Conservation (phyloP, 2,888 invertebrate species). For the Scotopteryx bipunctaria region DNA sequence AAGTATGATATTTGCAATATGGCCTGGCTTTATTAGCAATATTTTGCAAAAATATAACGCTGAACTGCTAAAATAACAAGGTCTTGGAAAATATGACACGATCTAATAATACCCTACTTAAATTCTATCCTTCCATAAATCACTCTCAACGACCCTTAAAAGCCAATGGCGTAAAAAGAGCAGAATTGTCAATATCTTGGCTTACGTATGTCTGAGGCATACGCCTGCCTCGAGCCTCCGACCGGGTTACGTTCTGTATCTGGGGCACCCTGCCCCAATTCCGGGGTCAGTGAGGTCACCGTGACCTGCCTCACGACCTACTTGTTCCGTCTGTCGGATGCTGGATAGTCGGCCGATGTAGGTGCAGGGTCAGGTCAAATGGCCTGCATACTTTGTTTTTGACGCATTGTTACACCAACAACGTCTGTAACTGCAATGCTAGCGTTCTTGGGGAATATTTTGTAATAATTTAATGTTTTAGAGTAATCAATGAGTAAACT, state of each 20-base stretch:
- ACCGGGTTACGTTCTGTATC: constrained; percentile 44
- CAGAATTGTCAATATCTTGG: constrained; percentile 16
- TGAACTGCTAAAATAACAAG: too few species aligned
- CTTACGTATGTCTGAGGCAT: constrained; percentile 24
- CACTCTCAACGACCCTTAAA: background rate
- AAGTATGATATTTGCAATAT: too few species aligned
- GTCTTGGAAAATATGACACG: too few species aligned
- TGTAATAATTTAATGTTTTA: too few species aligned
- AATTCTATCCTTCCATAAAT: constrained; percentile 4
- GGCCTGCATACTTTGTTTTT: constrained; percentile 11
- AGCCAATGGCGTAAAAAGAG: constrained; percentile 1
- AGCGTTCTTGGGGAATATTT: too few species aligned
- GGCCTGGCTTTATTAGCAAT: too few species aligned
- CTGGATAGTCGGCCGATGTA: constrained; percentile 11
- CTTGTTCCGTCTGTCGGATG: constrained; percentile 39
- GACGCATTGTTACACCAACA: background rate
- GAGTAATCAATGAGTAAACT: too few species aligned
- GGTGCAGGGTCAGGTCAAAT: constrained; percentile 21
- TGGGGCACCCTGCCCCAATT: constrained; percentile 54
- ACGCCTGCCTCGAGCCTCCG: constrained; percentile 32
- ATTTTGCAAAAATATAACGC: too few species aligned
- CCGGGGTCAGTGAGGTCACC: constrained; percentile 52
- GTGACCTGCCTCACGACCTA: constrained; percentile 74
- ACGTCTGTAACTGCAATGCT: background rate
- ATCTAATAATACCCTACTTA: background rate